Evolutionary conservation across 2,888 invertebrate species (phyloP).

Genomic region (Drosophila maculinotata): DNA sequence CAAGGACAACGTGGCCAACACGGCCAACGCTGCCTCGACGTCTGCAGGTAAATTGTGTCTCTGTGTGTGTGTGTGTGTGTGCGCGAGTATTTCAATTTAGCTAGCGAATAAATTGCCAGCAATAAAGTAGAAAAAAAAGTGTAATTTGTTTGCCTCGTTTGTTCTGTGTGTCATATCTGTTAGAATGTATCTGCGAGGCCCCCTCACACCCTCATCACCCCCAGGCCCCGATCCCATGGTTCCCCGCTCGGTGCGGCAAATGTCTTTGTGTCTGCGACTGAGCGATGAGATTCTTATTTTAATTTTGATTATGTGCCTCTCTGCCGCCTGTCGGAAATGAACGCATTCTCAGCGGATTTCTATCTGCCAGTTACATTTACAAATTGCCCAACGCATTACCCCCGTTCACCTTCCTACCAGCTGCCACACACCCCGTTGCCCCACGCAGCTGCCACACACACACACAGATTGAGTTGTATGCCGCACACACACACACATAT

Average conservation of each 20-base stretch:
- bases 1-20: slow-evolving; percentile 30
- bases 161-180: slow-evolving; percentile 75
- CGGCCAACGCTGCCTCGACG: slow-evolving; percentile 23
- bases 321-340: slow-evolving; percentile 47
- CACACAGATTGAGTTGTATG: slow-evolving; percentile 59
- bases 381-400: slow-evolving; percentile 69
- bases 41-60: slow-evolving; percentile 75
- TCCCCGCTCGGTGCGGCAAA: background rate
- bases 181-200: slow-evolving; percentile 64
- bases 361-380: slow-evolving; percentile 78
- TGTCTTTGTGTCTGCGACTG: slow-evolving; percentile 60
- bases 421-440: background rate
- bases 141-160: slow-evolving; percentile 80
- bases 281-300: slow-evolving; percentile 79
- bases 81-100: slow-evolving; percentile 74
- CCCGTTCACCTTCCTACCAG: slow-evolving; percentile 8
- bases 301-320: slow-evolving; percentile 74
- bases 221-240: too few relatives aligned
- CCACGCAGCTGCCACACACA: background rate
- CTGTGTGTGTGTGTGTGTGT: slow-evolving; percentile 58
- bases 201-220: background rate
- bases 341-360: slow-evolving; percentile 61
- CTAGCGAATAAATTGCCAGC: slow-evolving; percentile 75
- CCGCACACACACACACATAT: background rate
- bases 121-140: slow-evolving; percentile 72